These are phyloP conservation scores for Carcinoscorpius rotundicauda DNA, from an alignment of 1,140 invertebrate genomes.

Conservation along the genomic window DNA sequence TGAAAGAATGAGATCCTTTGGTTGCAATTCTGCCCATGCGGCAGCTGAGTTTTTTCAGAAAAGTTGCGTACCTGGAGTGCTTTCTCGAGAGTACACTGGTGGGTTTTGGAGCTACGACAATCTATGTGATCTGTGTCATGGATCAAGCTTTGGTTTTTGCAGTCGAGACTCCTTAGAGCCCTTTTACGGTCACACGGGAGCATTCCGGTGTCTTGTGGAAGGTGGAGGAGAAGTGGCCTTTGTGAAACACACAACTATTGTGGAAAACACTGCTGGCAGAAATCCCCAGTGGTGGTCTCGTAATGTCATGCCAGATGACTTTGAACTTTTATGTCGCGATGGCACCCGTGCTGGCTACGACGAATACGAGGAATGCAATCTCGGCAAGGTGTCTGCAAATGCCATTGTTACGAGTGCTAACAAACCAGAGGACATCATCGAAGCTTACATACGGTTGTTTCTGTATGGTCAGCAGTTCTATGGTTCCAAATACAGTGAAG, in stretches of 20 bases:
- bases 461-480: constrained; percentile 84
- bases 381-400: constrained; percentile 82
- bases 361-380: constrained; percentile 49
- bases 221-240: constrained; percentile 91
- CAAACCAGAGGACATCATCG: constrained; percentile 59
- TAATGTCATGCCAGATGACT: constrained; percentile 79
- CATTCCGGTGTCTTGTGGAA: constrained; percentile 85
- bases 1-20: constrained; percentile 80
- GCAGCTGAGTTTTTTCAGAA: constrained; percentile 80
- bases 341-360: constrained; percentile 44
- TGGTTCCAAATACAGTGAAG: constrained; percentile 65
- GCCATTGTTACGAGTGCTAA: constrained; percentile 76
- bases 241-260: constrained; percentile 74
- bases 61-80: constrained; percentile 40
- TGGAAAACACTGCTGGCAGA: constrained; percentile 80
- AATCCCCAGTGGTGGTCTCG: constrained; percentile 83
- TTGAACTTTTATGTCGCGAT: constrained; percentile 85
- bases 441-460: constrained; percentile 73
- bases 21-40: constrained; percentile 75
- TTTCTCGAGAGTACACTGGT: constrained; percentile 39
- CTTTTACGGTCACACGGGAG: constrained; percentile 79
- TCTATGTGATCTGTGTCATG: constrained; percentile 88
- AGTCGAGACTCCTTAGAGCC: constrained; percentile 70
- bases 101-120: constrained; percentile 40
- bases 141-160: constrained; percentile 66